Conservation (phyloP, 1,140 invertebrate species). For the Galleria mellonella region DNA sequence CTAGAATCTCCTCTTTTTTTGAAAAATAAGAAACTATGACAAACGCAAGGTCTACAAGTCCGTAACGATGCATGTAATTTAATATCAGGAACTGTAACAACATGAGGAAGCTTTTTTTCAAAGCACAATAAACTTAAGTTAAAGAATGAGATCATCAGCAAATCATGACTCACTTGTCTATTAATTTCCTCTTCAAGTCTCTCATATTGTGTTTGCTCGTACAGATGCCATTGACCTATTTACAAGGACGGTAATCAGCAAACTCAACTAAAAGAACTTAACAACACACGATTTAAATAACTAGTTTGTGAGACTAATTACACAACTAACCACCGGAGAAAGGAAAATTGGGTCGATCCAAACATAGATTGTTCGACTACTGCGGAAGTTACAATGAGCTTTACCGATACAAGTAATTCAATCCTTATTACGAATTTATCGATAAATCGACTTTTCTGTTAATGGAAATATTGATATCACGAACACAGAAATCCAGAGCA, state of each 20-base stretch:
- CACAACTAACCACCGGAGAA: slow-evolving; percentile 3
- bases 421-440: slow-evolving; percentile 20
- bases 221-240: slow-evolving; percentile 50
- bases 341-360: slow-evolving; percentile 17
- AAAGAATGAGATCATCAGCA: slow-evolving; percentile 22
- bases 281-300: slow-evolving; percentile 6
- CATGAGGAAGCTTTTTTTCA: neutral
- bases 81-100: no score
- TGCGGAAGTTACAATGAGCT: slow-evolving; percentile 18
- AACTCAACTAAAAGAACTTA: neutral
- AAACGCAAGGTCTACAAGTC: no score
- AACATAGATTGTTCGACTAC: slow-evolving; percentile 18
- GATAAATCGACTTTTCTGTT: slow-evolving; percentile 15
- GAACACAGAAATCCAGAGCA: slow-evolving; percentile 17
- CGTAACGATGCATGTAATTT: no score
- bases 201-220: slow-evolving; percentile 12
- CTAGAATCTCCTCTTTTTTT: no score
- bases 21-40: no score
- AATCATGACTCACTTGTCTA: slow-evolving; percentile 25
- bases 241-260: slow-evolving; percentile 17
- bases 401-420: slow-evolving; percentile 23
- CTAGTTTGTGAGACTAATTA: slow-evolving; percentile 2
- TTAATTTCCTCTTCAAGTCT: slow-evolving; percentile 23
- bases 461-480: slow-evolving; percentile 2
- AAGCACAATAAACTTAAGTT: neutral